Evolutionary conservation across 2,888 invertebrate genomes (phyloP).

Genomic region (Notocelia uddmanniana): DNA sequence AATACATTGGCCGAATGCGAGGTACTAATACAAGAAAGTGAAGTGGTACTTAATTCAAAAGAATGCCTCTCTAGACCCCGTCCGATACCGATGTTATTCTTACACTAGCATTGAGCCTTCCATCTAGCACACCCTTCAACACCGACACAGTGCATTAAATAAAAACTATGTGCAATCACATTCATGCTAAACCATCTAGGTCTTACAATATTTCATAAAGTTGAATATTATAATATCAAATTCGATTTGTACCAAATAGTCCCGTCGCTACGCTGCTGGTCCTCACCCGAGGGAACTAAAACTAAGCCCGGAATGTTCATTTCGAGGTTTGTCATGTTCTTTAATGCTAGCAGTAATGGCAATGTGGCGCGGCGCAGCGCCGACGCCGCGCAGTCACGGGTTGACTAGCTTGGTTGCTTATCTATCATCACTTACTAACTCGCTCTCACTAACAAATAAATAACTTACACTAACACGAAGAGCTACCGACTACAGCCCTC

Average conservation of each 20-base stretch:
- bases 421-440: conserved; percentile 70
- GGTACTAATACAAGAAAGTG: background rate
- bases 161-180: conserved; percentile 76
- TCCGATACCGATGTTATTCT: conserved; percentile 49
- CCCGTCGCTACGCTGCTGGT: conserved; percentile 49
- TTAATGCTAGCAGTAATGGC: conserved; percentile 75
- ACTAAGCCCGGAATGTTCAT: conserved; percentile 56
- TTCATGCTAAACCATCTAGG: conserved; percentile 67
- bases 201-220: conserved; percentile 64
- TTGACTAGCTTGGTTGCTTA: conserved; percentile 84
- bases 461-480: conserved; percentile 77
- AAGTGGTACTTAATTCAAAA: too few relatives aligned
- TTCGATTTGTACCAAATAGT: conserved; percentile 79
- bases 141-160: conserved; percentile 68
- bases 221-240: conserved; percentile 70
- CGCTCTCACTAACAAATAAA: conserved; percentile 82
- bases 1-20: conserved; percentile 8
- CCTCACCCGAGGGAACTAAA: conserved; percentile 60
- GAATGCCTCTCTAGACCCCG: background rate
- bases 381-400: conserved; percentile 64
- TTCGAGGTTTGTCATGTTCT: conserved; percentile 65
- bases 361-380: conserved; percentile 62
- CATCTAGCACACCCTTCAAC: conserved; percentile 49
- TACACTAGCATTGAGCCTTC: conserved; percentile 65
- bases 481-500: conserved; percentile 63